phyloP scores from a whole-genome alignment of 2,113 vertebrate genomes.

The Pantherophis guttatus region DNA sequence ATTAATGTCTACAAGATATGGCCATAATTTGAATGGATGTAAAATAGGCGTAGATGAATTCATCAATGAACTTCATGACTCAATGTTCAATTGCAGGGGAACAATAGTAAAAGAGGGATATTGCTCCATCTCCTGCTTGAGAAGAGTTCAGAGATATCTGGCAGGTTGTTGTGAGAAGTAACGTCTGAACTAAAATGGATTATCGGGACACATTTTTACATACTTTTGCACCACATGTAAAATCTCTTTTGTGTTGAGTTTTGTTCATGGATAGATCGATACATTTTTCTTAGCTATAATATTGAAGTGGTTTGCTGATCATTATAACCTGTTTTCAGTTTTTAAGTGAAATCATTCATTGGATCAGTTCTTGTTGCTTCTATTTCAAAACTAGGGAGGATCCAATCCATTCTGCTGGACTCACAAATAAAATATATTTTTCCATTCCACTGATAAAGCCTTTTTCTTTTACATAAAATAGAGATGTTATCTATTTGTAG shows the following conservation, averaged over 20 bases:
- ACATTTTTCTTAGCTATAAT: not conserved
- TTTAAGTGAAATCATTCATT: not conserved
- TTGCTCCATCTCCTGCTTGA: not conserved
- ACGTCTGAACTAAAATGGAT: not conserved
- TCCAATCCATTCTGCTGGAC: not conserved
- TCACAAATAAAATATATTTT: not conserved
- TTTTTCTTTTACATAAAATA: not conserved
- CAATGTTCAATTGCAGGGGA: not conserved
- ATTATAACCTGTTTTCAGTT: not conserved
- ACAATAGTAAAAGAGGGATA: not conserved
- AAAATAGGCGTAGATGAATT: not conserved
- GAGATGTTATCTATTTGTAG: not conserved
- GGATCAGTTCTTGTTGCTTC: not conserved
- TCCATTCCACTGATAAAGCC: not conserved
- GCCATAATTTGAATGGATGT: not conserved
- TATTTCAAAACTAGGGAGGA: not conserved
- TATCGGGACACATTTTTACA: not conserved
- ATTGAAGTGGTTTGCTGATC: not conserved
- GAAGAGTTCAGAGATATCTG: not conserved
- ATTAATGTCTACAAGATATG: not conserved
- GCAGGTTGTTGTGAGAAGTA: not conserved
- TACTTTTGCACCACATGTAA: not conserved
- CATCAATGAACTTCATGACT: not conserved
- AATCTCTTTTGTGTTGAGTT: not conserved
- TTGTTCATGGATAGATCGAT: not conserved